These are phyloP conservation scores for Calidris pugnax DNA, from an alignment of 2,113 vertebrate species.

Conservation along the genomic window DNA sequence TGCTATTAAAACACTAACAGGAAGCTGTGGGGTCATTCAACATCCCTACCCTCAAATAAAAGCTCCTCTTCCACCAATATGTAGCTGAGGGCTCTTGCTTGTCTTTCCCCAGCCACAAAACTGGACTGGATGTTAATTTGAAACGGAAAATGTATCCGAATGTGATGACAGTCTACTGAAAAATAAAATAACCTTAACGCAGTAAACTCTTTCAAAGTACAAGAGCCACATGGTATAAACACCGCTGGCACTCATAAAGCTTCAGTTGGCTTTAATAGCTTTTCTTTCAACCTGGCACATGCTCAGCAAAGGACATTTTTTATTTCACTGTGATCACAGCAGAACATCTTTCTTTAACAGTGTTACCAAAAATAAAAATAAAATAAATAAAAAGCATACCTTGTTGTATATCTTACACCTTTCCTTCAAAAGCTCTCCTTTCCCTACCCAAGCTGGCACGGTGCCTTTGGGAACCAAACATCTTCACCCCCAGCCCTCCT, in stretches of 20 bases:
- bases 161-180: neutral
- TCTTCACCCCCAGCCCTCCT: neutral
- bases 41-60: neutral
- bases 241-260: neutral
- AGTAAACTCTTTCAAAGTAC: neutral
- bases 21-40: neutral
- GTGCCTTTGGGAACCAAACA: neutral
- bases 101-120: neutral
- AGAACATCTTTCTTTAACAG: neutral
- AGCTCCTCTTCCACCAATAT: neutral
- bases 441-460: no score
- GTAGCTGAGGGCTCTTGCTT: neutral
- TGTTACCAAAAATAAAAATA: neutral
- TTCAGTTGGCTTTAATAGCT: neutral
- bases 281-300: neutral
- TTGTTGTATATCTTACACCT: neutral
- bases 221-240: neutral
- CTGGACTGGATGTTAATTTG: neutral
- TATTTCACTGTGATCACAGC: neutral
- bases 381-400: neutral
- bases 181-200: neutral
- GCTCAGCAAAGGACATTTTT: neutral
- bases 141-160: neutral
- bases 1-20: slow-evolving; percentile 5
- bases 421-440: neutral